phyloP scores from a whole-genome alignment of 2,888 invertebrate species.

The Phyllotreta cruciferae region DNA sequence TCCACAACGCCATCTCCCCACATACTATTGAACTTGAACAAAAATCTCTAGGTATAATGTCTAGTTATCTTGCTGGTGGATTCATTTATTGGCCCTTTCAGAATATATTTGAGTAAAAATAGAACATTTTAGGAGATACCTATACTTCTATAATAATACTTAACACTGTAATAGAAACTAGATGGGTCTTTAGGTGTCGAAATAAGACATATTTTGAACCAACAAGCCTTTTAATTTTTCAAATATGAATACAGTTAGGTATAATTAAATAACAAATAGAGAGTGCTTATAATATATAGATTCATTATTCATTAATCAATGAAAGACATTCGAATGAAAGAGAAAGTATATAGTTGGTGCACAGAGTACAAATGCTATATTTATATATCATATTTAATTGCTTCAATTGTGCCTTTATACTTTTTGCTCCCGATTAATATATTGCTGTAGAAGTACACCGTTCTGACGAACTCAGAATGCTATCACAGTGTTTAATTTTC shows the following conservation, averaged over 20 bases:
- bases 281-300: conserved; percentile 39
- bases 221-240: conserved; percentile 47
- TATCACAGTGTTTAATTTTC: conserved; percentile 49
- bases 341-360: conserved; percentile 35
- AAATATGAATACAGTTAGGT: conserved; percentile 46
- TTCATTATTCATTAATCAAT: conserved; percentile 41
- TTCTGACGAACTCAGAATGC: conserved; percentile 43
- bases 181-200: not conserved
- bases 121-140: too few species aligned
- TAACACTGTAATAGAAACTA: too few species aligned
- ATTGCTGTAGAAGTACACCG: conserved; percentile 50
- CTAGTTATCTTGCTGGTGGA: too few species aligned
- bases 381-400: conserved; percentile 40
- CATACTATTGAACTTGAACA: too few species aligned
- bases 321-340: conserved; percentile 44
- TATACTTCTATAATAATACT: too few species aligned
- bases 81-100: too few species aligned
- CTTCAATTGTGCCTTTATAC: conserved; percentile 50
- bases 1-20: too few species aligned
- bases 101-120: too few species aligned
- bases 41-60: too few species aligned
- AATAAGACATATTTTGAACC: conserved; percentile 16
- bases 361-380: conserved; percentile 14
- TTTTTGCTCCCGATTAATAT: conserved; percentile 50
- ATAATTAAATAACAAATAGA: conserved; percentile 44